phyloP scores from a whole-genome alignment of 2,888 invertebrate species.

The Epinotia brunnichana region DNA sequence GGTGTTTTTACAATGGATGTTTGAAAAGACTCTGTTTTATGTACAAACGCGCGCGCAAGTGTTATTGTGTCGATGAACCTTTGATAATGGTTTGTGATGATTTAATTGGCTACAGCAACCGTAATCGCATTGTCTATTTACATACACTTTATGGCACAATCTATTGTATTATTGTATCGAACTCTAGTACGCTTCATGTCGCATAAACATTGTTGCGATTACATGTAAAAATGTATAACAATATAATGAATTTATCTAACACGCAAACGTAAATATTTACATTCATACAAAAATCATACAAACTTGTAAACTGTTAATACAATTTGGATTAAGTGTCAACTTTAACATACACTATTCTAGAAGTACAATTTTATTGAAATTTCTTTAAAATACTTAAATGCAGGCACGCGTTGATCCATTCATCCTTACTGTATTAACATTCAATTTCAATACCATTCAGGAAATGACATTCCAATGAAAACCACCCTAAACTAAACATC shows the following conservation, averaged over 20 bases:
- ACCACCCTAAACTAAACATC: conserved; percentile 40
- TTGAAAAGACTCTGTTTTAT: conserved; percentile 66
- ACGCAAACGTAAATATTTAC: neutral
- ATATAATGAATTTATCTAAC: neutral
- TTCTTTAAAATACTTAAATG: neutral
- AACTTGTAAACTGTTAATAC: neutral
- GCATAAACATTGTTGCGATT: neutral
- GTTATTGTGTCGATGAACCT: conserved; percentile 69
- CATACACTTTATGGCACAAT: conserved; percentile 12
- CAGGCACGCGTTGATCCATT: conserved; percentile 29
- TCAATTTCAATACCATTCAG: conserved; percentile 37
- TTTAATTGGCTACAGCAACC: conserved; percentile 24
- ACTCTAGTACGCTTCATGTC: neutral
- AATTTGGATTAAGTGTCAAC: neutral
- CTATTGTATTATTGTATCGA: neutral
- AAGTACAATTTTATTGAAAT: conserved; percentile 2
- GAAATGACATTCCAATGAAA: conserved; percentile 38
- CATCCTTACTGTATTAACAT: conserved; percentile 33
- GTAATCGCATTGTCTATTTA: conserved; percentile 25
- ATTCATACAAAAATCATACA: neutral
- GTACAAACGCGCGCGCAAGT: conserved; percentile 66
- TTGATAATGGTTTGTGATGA: conserved; percentile 45
- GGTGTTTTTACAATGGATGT: conserved; percentile 65
- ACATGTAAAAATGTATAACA: neutral
- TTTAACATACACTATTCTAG: neutral